Evolutionary conservation across 2,113 vertebrate species (phyloP).

Genomic region (Opisthocomus hoazin): DNA sequence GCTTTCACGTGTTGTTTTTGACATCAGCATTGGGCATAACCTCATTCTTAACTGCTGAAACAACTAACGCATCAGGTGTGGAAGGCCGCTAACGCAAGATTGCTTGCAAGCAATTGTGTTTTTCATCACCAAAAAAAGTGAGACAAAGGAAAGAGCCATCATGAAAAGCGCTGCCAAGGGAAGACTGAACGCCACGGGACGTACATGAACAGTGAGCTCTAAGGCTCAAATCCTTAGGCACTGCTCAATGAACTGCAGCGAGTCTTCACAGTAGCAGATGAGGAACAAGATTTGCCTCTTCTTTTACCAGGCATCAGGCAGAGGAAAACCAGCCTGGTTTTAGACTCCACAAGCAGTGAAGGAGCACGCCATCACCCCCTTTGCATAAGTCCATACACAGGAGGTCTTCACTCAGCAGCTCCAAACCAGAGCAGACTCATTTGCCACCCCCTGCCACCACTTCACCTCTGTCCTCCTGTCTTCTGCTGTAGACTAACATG

Average conservation of each 20-base stretch:
- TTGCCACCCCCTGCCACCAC: background rate
- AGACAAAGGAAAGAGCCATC: background rate
- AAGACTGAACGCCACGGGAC: background rate
- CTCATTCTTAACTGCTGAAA: background rate
- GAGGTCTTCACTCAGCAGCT: background rate
- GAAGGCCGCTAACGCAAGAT: background rate
- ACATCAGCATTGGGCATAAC: background rate
- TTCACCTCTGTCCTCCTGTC: background rate
- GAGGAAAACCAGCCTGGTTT: background rate
- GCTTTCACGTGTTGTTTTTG: constrained; percentile 18
- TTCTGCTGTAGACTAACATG: fast-evolving
- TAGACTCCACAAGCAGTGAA: background rate
- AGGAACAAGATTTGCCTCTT: background rate
- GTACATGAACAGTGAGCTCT: fast-evolving
- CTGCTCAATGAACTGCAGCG: background rate
- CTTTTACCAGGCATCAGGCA: background rate
- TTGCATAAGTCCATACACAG: background rate
- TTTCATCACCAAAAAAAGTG: background rate
- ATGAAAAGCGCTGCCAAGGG: background rate
- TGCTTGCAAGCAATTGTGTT: background rate
- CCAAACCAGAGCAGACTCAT: background rate
- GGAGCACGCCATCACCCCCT: background rate
- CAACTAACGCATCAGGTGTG: background rate
- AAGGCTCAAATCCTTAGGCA: background rate
- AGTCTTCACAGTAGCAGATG: background rate